Conservation (phyloP, 2,113 vertebrate genomes). For the Zosterops pallidus region DNA sequence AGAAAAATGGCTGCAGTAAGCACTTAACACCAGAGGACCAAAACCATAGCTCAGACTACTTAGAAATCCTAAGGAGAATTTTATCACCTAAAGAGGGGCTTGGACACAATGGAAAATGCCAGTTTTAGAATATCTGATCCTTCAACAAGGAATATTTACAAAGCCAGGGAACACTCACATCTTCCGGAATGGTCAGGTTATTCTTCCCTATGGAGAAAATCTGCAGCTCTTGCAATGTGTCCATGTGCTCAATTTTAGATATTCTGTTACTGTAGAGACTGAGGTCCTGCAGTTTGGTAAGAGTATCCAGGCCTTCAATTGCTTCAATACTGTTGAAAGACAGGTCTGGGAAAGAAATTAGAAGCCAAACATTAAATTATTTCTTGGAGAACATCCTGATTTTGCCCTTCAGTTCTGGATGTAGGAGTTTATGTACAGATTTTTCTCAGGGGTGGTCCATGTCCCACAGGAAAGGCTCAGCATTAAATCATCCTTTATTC, state of each 20-base stretch:
- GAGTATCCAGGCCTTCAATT: conserved; percentile 85
- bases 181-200: conserved; percentile 74
- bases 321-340: conserved; percentile 92
- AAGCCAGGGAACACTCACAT: conserved; percentile 75
- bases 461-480: not conserved
- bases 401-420: not conserved
- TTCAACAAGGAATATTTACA: not conserved
- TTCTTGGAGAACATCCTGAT: not conserved
- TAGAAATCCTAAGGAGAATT: not conserved
- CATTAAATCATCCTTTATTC: not conserved
- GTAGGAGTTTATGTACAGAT: not conserved
- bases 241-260: conserved; percentile 86
- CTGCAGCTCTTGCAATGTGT: conserved; percentile 80
- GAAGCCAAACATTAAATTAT: not conserved
- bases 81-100: not conserved
- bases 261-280: conserved; percentile 88
- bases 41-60: not conserved
- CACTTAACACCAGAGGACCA: not conserved
- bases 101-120: not conserved
- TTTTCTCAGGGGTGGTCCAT: not conserved
- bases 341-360: conserved; percentile 78
- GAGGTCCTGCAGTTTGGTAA: conserved; percentile 86
- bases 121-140: not conserved
- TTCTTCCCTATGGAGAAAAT: conserved; percentile 88
- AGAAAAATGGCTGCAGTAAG: not conserved